Percentiles rank a stretch among this genome's conserved stretches.
These are phyloP conservation scores for Etheostoma nigrum DNA, from an alignment of 2,797 vertebrate genomes.

Conservation along the genomic window DNA sequence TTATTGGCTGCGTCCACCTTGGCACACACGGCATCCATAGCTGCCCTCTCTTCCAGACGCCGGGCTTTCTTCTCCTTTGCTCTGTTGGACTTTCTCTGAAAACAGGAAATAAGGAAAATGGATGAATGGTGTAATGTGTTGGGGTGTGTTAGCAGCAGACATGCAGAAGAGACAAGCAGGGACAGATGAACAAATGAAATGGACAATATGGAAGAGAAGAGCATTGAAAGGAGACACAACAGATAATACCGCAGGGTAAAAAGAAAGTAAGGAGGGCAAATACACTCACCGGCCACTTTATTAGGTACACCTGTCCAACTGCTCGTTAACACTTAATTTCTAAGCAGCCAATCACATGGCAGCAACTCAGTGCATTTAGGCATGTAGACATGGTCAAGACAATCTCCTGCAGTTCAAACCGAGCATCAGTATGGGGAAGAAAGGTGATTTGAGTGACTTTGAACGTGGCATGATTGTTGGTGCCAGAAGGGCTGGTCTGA, in stretches of 20 bases:
- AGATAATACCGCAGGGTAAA: not conserved
- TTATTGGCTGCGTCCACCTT: conserved; percentile 96
- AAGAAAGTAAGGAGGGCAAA: not conserved
- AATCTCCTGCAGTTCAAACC: too few relatives aligned
- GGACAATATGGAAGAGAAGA: not conserved
- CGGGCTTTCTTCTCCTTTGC: conserved; percentile 96
- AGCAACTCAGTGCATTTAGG: too few relatives aligned
- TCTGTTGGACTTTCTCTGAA: conserved; percentile 93
- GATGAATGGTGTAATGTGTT: not conserved
- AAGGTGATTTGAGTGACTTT: too few relatives aligned
- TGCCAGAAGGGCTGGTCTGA: too few relatives aligned
- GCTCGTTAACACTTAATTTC: too few relatives aligned
- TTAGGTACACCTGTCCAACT: too few relatives aligned
- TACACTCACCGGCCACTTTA: too few relatives aligned
- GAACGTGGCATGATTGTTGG: too few relatives aligned
- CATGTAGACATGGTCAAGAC: too few relatives aligned
- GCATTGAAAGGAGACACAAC: not conserved
- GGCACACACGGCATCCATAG: conserved; percentile 94
- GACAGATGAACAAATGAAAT: not conserved
- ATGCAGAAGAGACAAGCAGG: not conserved
- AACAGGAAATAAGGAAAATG: conserved; percentile 13
- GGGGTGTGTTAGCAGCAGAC: not conserved
- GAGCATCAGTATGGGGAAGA: too few relatives aligned
- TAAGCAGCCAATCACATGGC: too few relatives aligned
- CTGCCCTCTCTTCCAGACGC: conserved; percentile 92